Percentiles rank a stretch among this genome's conserved stretches.
Evolutionary conservation across 23 tunicate species (phyloP).

Genomic region (Botrylloides violaceus): DNA sequence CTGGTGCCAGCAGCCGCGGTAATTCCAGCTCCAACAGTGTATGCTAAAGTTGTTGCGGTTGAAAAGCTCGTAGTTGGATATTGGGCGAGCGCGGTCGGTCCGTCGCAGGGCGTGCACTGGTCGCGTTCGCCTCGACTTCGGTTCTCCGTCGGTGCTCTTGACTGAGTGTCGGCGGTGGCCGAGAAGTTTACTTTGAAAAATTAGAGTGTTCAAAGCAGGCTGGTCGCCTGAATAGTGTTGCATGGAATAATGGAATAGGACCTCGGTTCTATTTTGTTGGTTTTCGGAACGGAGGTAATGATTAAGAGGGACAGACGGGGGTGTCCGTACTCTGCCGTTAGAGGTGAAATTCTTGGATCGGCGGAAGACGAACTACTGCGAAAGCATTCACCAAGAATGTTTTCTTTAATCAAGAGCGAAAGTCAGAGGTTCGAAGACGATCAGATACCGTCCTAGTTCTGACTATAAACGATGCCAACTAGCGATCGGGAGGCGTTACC

Average conservation of each 20-base stretch:
- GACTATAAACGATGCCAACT: constrained; percentile 79
- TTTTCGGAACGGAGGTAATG: constrained; percentile 77
- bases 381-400: constrained; percentile 74
- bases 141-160: constrained; percentile 37
- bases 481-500: constrained; percentile 67
- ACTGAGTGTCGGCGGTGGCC: constrained; percentile 47
- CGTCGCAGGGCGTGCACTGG: constrained; percentile 14
- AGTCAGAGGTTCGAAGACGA: too few relatives aligned
- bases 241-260: constrained; percentile 71
- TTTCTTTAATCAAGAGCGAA: constrained; percentile 46
- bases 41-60: constrained; percentile 67
- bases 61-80: constrained; percentile 47
- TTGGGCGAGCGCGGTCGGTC: constrained; percentile 15
- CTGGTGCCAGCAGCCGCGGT: constrained; percentile 91
- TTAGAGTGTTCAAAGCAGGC: constrained; percentile 81
- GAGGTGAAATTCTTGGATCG: constrained; percentile 74
- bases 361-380: constrained; percentile 71
- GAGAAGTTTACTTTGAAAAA: too few relatives aligned
- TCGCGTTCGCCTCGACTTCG: constrained; percentile 3
- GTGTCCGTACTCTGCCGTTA: too few relatives aligned
- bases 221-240: constrained; percentile 47
- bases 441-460: constrained; percentile 91
- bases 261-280: constrained; percentile 80
- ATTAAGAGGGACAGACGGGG: constrained; percentile 84
- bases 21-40: too few relatives aligned